phyloP scores from a whole-genome alignment of 37 sponge, comb jelly and placozoan genomes.

The Spongilla lacustris region DNA sequence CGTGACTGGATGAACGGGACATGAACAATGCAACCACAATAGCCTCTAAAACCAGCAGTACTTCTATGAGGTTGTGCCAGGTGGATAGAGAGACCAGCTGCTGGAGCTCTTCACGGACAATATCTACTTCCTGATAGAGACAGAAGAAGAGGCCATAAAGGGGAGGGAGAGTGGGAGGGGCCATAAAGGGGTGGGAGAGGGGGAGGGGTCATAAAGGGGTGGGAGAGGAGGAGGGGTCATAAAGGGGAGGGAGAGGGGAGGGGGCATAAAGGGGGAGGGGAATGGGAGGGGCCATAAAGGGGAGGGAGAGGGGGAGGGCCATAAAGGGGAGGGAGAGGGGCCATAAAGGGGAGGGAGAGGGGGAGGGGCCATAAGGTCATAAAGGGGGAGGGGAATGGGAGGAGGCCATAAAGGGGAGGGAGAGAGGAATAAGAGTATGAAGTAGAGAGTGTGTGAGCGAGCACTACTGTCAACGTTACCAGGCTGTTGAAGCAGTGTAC shows the following conservation, averaged over 20 bases:
- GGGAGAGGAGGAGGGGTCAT: background rate
- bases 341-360: background rate
- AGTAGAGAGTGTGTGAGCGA: too few relatives aligned
- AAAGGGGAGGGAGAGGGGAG: background rate
- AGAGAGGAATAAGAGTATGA: background rate
- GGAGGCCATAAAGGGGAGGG: background rate
- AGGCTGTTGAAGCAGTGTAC: conserved; percentile 97
- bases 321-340: background rate
- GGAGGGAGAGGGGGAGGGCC: background rate
- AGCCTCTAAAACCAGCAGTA: conserved; percentile 10
- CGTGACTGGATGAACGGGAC: conserved; percentile 25
- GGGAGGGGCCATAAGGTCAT: too few relatives aligned
- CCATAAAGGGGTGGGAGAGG: background rate
- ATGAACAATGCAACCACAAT: background rate
- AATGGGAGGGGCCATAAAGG: too few relatives aligned
- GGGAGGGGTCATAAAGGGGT: background rate
- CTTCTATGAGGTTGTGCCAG: conserved; percentile 83
- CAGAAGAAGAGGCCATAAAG: background rate
- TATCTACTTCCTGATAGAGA: conserved; percentile 84
- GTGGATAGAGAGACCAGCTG: conserved; percentile 80
- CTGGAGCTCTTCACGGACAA: conserved; percentile 91
- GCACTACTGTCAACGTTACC: conserved; percentile 46
- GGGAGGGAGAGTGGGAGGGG: background rate
- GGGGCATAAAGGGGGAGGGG: background rate
- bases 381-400: background rate